A percentile compares a stretch with the other conserved stretches of the same genome.
Evolutionary conservation across 2,113 vertebrate species (phyloP).

Genomic region (Agelaius tricolor): DNA sequence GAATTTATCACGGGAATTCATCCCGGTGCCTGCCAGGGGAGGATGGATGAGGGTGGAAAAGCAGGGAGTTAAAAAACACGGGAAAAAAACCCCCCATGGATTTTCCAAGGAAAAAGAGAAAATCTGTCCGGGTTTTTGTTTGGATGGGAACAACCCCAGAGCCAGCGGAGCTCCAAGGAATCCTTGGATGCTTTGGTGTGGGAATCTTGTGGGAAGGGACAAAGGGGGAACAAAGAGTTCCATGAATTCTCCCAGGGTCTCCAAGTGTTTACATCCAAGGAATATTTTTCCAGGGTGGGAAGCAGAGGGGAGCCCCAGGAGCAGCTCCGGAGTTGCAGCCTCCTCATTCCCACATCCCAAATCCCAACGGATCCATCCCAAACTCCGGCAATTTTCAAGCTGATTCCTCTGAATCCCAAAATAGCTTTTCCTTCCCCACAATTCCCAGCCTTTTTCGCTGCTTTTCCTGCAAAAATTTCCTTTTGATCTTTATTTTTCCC

Average conservation of each 20-base stretch:
- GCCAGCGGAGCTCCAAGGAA: background rate
- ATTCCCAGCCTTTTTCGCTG: rapidly evolving
- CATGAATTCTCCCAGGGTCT: background rate
- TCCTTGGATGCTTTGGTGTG: background rate
- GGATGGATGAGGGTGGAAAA: constrained; percentile 17
- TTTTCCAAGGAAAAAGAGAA: background rate
- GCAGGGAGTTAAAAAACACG: background rate
- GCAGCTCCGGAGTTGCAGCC: rapidly evolving
- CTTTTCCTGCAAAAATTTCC: background rate
- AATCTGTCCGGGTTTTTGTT: background rate
- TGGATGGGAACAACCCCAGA: background rate
- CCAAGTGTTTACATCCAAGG: background rate
- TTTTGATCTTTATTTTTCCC: background rate
- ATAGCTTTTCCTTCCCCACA: background rate
- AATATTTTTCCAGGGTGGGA: background rate
- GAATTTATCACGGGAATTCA: constrained; percentile 67
- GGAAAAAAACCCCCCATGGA: background rate
- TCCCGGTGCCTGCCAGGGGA: background rate
- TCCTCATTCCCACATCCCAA: background rate
- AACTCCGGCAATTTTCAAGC: background rate
- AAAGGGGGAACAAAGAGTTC: background rate
- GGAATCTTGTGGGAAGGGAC: background rate
- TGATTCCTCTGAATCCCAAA: background rate
- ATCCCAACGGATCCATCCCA: background rate
- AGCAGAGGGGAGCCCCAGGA: background rate